Evolutionary conservation across 2,888 invertebrate species (phyloP).

Genomic region (Mythimna lalbum): DNA sequence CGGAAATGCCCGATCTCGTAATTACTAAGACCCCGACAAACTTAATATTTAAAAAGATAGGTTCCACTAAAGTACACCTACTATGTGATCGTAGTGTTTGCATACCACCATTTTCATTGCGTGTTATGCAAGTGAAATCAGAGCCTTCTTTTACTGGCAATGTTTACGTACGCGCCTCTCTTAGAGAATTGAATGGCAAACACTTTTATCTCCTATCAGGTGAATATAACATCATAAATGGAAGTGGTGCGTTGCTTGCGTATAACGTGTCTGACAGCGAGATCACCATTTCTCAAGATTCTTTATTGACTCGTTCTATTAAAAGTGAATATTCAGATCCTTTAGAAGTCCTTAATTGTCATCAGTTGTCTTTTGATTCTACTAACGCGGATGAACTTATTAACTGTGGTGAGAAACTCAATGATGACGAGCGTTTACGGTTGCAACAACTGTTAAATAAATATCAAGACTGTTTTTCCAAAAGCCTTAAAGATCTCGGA

Average conservation of each 20-base stretch:
- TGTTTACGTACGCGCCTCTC: too few relatives aligned
- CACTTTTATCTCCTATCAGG: background rate
- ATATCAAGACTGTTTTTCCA: too few relatives aligned
- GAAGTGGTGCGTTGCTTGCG: too few relatives aligned
- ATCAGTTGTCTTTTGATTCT: background rate
- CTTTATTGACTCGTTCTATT: background rate
- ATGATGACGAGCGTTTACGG: background rate
- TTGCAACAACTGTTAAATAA: too few relatives aligned
- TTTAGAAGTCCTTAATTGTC: background rate
- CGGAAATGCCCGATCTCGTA: background rate
- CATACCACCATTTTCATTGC: too few relatives aligned
- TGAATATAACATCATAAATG: background rate
- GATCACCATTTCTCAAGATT: background rate
- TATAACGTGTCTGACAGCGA: background rate
- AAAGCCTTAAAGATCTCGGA: background rate
- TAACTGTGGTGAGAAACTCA: background rate
- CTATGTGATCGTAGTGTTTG: too few relatives aligned
- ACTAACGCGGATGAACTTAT: background rate
- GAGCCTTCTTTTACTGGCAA: too few relatives aligned
- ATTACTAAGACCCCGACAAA: background rate
- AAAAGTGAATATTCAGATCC: background rate
- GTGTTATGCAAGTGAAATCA: too few relatives aligned
- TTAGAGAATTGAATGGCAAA: too few relatives aligned
- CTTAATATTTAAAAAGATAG: background rate
- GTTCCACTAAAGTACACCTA: background rate